Evolutionary conservation across 1,140 invertebrate species (phyloP).

Genomic region (Lineus longissimus): DNA sequence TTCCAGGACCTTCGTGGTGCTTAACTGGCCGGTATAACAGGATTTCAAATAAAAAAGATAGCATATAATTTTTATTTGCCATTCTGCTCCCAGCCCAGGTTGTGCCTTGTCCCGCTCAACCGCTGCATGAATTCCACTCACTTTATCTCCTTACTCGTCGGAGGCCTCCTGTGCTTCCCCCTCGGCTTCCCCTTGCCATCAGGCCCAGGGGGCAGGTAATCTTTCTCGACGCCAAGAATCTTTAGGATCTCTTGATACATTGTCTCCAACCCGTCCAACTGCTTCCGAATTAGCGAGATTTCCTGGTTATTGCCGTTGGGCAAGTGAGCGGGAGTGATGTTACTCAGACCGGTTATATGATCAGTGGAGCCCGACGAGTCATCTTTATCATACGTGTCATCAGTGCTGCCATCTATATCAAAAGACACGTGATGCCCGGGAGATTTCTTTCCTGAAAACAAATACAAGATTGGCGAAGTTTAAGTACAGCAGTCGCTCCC

Average conservation of each 20-base stretch:
- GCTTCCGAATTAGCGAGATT: constrained; percentile 50
- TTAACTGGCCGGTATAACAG: too few relatives aligned
- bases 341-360: constrained; percentile 14
- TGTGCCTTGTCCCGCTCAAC: too few relatives aligned
- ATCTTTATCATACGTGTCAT: constrained; percentile 19
- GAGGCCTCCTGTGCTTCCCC: too few relatives aligned
- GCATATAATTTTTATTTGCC: too few relatives aligned
- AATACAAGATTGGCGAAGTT: background rate
- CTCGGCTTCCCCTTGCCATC: too few relatives aligned
- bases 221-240: constrained; percentile 63
- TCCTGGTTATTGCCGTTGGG: constrained; percentile 8
- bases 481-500: background rate
- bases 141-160: too few relatives aligned
- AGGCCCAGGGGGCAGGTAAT: background rate
- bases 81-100: too few relatives aligned
- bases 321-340: constrained; percentile 8
- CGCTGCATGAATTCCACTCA: too few relatives aligned
- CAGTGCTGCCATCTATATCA: constrained; percentile 39
- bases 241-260: constrained; percentile 85
- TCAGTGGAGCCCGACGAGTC: constrained; percentile 24
- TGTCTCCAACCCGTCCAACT: constrained; percentile 78
- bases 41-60: too few relatives aligned
- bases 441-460: background rate
- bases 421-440: background rate
- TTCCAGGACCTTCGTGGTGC: background rate